Conservation (phyloP, 1,140 invertebrate genomes). For the Drosophila nigrodunni region DNA sequence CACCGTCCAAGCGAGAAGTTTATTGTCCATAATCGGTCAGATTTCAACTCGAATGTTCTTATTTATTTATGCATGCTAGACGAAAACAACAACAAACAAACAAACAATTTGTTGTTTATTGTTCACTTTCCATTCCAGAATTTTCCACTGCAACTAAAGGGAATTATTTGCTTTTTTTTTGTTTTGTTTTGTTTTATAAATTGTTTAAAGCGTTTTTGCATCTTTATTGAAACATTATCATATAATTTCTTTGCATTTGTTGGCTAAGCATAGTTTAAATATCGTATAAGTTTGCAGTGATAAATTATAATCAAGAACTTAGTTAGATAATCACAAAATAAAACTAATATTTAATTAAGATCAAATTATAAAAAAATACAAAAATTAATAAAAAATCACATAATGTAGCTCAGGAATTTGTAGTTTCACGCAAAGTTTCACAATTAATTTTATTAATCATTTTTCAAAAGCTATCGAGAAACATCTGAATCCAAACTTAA, state of each 20-base stretch:
- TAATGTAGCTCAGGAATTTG: slow-evolving; percentile 43
- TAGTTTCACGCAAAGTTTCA: slow-evolving; percentile 28
- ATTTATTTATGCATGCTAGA: slow-evolving; percentile 50
- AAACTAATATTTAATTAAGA: slow-evolving; percentile 30
- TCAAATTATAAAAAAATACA: neutral
- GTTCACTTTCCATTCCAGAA: slow-evolving; percentile 41
- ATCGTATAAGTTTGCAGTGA: slow-evolving; percentile 14
- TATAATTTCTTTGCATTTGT: slow-evolving; percentile 11
- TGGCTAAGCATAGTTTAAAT: slow-evolving; percentile 44
- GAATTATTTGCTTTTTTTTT: neutral
- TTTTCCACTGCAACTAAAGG: slow-evolving; percentile 67
- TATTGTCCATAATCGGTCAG: slow-evolving; percentile 28
- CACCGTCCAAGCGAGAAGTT: neutral
- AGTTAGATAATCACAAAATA: slow-evolving; percentile 40
- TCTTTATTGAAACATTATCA: slow-evolving; percentile 48
- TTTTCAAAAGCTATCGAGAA: slow-evolving; percentile 20
- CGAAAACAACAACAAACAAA: slow-evolving; percentile 1
- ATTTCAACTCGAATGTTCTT: slow-evolving; percentile 44
- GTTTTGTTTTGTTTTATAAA: slow-evolving; percentile 9
- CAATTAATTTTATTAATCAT: slow-evolving; percentile 52
- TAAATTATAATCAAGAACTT: slow-evolving; percentile 16
- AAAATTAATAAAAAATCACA: slow-evolving; percentile 43
- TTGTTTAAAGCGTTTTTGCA: slow-evolving; percentile 42
- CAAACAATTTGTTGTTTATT: slow-evolving; percentile 14
- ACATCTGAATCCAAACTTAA: slow-evolving; percentile 16